Evolutionary conservation across 2,797 vertebrate species (phyloP), one percentile per base, ranked within the genome.

Genomic region (Hoplostethus atlanticus): DNA sequence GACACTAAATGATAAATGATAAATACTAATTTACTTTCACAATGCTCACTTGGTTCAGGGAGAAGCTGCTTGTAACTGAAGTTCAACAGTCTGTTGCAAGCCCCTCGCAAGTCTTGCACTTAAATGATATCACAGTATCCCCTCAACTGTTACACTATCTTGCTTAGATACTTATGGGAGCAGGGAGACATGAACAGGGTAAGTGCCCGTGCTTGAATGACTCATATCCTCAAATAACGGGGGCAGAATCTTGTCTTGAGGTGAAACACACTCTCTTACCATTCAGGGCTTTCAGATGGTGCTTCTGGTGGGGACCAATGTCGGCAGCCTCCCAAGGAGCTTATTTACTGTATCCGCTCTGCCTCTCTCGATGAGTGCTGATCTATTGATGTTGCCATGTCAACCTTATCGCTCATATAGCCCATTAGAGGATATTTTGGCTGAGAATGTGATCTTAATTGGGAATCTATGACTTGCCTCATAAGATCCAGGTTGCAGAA

Each of bases 201-300:
- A 69, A 75, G 71, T 63, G 47, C 25, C 0, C 0, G 31, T 0
- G 12, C 50, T 65, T 6, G n/a, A 61, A 38, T 83, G 71, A 80
- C 60, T 83, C 59, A 74, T 59, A 47, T 60, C 44, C 69, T 72
- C 13, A 69, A 70, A 69, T 68, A 64, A 80, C 31, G 9, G n/a
- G 31, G 71, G n/a, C 61, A 63, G 25, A 36, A 15, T 65, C n/a
- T 65, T 17, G 0, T 77, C 69, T 56, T 0, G 15, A 63, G 1
- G 15, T 16, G 15, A 51, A 11, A 50, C 66, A 40, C 15, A 2
- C 56, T 80, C n/a, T 50, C 13, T 58, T 61, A 30, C 47, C 30
- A 64, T 53, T 74, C 58, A 68, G 11, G 9, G 30, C 54, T 53
- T 17, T 16, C 31, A 4, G 61, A 34, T 71, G 47, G 51, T 31